Evolutionary conservation across 2,888 invertebrate genomes (phyloP), one percentile per base, ranked within the genome.

Genomic region (Papilio gigon): DNA sequence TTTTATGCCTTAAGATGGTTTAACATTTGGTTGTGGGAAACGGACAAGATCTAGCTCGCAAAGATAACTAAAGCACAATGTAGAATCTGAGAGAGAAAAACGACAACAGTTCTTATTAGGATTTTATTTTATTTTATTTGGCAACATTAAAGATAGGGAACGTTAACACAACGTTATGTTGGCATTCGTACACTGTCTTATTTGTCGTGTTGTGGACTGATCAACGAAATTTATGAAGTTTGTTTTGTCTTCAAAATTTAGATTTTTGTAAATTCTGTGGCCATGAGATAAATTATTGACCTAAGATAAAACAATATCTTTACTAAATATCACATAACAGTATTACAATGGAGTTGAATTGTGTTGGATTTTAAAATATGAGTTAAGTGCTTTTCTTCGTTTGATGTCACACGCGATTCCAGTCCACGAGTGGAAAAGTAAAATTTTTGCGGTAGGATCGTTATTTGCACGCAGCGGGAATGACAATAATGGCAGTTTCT

Each of bases 401-500:
- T 79, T 83, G 83, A 82, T 84, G 84, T 84, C 84, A 85, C 88
- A 85, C 84, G 83, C 88, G 81, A 86, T 79, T 80, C 73, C 78
- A 76, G 81, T 82, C 82, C 83, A 80, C 80, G 68, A 71, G 71
- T 71, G 71, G 72, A 75, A 74, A 73, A 73, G 67, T 71, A 71
- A 70, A 69, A 77, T 82, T 87, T 87, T 87, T 78, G 73, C 75
- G 78, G 77, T 78, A 84, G 83, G 84, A 86, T 84, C 78, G 87
- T 86, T 88, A 83, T 83, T 87, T 90, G 89, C 84, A 91, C 88
- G 88, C 88, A 88, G 90, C 90, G 89, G 92, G 92, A 94, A 94
- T 94, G 94, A 94, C 94, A 93, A 94, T 94, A 89, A 97, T 97
- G 97, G 96, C 96, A 92, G 96, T 96, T 88, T 96, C 96, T 84